These are phyloP conservation scores for Taxidea taxus DNA, from an alignment of 2,113 vertebrate species.

Conservation along the genomic window DNA sequence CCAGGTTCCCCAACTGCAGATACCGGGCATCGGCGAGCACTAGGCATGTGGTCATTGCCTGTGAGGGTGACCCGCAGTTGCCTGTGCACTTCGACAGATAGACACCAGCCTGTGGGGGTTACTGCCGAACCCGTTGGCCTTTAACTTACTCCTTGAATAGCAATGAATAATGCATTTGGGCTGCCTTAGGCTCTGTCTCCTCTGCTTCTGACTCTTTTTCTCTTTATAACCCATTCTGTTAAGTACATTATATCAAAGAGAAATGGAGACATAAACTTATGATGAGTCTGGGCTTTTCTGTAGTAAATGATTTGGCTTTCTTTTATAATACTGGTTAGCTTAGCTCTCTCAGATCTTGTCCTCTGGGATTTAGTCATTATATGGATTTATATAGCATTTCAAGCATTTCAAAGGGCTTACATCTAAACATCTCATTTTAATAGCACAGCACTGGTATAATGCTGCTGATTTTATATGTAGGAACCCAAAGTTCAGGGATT, in stretches of 20 bases:
- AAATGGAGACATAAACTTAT: background rate
- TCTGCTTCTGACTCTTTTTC: background rate
- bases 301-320: background rate
- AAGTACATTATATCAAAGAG: background rate
- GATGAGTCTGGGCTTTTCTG: background rate
- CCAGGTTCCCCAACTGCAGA: slow-evolving; percentile 50
- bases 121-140: background rate
- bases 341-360: background rate
- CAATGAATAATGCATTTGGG: background rate
- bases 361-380: background rate
- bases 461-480: background rate
- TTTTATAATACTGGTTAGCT: background rate
- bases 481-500: background rate
- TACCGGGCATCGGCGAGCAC: slow-evolving; percentile 35
- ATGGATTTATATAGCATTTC: background rate
- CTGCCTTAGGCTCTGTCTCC: background rate
- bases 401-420: background rate
- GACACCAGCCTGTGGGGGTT: background rate
- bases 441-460: background rate
- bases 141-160: background rate
- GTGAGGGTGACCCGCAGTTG: slow-evolving; percentile 44
- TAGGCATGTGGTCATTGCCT: slow-evolving; percentile 66
- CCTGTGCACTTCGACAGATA: slow-evolving; percentile 73
- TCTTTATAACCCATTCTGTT: background rate
- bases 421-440: background rate